Base-by-base conservation (phyloP, 2,888 invertebrate species). In the Temnothorax ravouxi region DNA sequence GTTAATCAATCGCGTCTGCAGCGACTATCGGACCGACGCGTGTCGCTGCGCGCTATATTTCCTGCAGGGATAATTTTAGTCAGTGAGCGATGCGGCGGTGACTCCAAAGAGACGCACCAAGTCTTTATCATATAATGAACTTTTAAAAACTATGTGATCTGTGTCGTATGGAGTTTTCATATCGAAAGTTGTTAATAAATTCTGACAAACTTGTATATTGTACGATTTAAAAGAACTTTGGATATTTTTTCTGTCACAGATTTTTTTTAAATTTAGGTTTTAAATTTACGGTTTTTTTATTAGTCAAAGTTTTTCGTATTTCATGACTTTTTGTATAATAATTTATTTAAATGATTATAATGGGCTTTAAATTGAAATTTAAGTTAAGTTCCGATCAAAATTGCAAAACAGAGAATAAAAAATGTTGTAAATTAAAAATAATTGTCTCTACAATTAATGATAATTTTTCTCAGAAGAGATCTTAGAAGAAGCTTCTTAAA, bases 31-130 rank as follows among this genome's bases (percentile, higher is more conserved):
- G 44, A 13, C 44, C 67, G 15, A 81, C 44, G 11, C 5, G 25
- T 6, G 34, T 6, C 34, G 34, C 29, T 34, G 41, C n/a, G 54
- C 72, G 77, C 44, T 21, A 83, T 71, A 74, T 85, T 83, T 83
- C 61, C 72, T 72, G 50, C 72, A 72, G 59, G 67, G 77, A 74
- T 85, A 77, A 77, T 52, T 83, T 83, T 61, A 21, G 18, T 29
- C 29, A 59, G 67, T n/a, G 13, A 44, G 34, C 47, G 38, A 47
- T 64, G 44, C 54, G 52, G 34, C 64, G 77, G 54, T 66, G 54
- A 79, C 47, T 59, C 61, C 47, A 79, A 79, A 79, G 74, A 47
- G 21, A 56, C 38, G n/a, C 18, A 47, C 18, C 15, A 13, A 25
- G 11, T 47, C n/a, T 59, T 79, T 44, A 56, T 77, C n/a, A 25